Evolutionary conservation across 1,140 invertebrate species (phyloP), one percentile per base, ranked within the genome.

Genomic region (Meteorus sp.): DNA sequence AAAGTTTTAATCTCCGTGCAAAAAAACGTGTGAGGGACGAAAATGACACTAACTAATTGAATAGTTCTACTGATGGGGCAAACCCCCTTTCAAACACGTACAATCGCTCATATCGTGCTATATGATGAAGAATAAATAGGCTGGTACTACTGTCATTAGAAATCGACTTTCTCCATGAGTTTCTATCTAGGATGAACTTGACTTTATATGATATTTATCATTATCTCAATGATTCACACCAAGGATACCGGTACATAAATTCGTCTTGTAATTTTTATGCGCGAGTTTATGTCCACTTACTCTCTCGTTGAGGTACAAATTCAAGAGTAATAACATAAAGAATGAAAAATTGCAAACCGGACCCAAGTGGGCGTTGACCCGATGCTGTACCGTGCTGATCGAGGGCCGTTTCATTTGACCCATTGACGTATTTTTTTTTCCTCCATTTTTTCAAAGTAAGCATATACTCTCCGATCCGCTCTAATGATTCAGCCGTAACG

Each of bases 401-500:
- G 20, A 4, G 9, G 1, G 6, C 1, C 20, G 47, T 50, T 25
- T 27, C n/a, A 29, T 31, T 25, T 29, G 23, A 50, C 29, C 47
- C 47, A 25, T 27, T 50, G 22, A 13, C 5, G 5, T n/a, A 45
- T 11, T 45, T 8, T 25, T 50, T 50, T 13, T n/a, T 15, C 11
- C 3, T 6, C 3, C 20, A 3, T 39, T 11, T 52, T 27, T 48
- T 1, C 29, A 11, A 17, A 35, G 47, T 6, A 51, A 17, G 15
- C 23, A 9, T 19, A 19, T 2, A 31, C 22, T 17, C 39, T 55
- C 31, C 13, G 52, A 27, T 56, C 52, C 67, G 63, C 64, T 71
- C 67, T 69, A 69, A 68, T 63, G 61, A 68, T 27, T 71, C 63
- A 70, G 62, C 48, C 15, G 43, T 52, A 61, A 67, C 51, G 37